Evolutionary conservation across 2,797 vertebrate species (phyloP).

Genomic region (Tenualosa ilisha): DNA sequence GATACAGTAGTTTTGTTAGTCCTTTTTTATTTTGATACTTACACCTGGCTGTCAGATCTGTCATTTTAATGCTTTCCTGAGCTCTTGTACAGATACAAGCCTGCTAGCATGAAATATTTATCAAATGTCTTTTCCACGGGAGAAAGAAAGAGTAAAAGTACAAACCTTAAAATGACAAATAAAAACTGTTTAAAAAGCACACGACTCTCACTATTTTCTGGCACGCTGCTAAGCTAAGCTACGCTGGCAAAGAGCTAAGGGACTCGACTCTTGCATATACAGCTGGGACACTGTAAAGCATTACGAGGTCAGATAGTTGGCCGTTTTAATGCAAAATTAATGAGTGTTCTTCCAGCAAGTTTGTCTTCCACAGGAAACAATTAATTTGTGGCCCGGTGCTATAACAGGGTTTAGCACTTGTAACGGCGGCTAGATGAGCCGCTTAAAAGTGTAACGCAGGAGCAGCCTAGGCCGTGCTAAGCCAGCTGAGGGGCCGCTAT

Average conservation of each 20-base stretch:
- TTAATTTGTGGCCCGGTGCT: constrained; percentile 73
- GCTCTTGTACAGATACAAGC: constrained; percentile 20
- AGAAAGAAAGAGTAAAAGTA: not conserved
- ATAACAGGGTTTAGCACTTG: constrained; percentile 63
- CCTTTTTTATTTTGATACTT: constrained; percentile 5
- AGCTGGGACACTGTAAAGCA: constrained; percentile 37
- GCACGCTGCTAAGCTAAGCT: not conserved
- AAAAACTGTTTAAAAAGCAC: not conserved
- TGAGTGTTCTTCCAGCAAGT: constrained; percentile 65
- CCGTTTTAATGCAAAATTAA: constrained; percentile 70
- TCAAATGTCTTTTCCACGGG: constrained; percentile 24
- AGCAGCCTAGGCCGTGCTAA: constrained; percentile 74
- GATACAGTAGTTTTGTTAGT: not conserved
- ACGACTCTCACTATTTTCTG: not conserved
- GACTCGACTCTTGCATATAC: constrained; percentile 25
- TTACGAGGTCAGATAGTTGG: constrained; percentile 50
- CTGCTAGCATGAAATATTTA: constrained; percentile 35
- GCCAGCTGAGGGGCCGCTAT: constrained; percentile 63
- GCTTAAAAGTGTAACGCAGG: constrained; percentile 66
- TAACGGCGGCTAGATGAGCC: constrained; percentile 56
- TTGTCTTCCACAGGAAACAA: constrained; percentile 75
- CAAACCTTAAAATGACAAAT: constrained; percentile 17
- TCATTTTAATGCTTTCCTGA: constrained; percentile 20
- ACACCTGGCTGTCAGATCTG: constrained; percentile 14
- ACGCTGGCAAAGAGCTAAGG: not conserved